Base-by-base conservation (phyloP, 92 coral and sea anemone genomes). In the Epizoanthus illoricatus region DNA sequence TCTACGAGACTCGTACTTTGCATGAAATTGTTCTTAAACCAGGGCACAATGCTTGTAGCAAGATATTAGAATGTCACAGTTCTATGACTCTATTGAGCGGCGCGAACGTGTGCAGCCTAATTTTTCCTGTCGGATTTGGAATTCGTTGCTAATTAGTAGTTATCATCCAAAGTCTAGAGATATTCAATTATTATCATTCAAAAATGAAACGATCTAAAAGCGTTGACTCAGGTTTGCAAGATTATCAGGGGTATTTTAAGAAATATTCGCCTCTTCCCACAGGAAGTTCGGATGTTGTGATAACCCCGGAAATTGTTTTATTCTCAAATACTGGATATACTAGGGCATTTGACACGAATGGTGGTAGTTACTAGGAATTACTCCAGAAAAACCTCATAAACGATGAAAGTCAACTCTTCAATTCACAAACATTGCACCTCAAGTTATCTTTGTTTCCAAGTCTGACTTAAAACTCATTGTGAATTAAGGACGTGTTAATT, bases 401-500 rank as follows among this genome's bases (percentile, higher is more conserved):
- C 15, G 56, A 52, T 52, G 10, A 52, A 52, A 16, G 23, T 5
- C 12, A 0, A 33, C 42, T 17, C 42, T 60, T 18, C 24, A 36
- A 42, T 33, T 20, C 56, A 4, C 7, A 59, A 75, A 52, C 56
- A 52, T 52, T 52, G 13, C 15, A 13, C 56, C 56, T 52, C 19
- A 16, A 12, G 18, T 54, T 33, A 15, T 75, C 72, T 45, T 71
- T 19, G 17, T n/a, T 5, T 36, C 0, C 2, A 19, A 45, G 40
- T 17, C 8, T 17, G 21, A 41, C 24, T 2, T 41, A 62, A 28
- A 21, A 12, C 33, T 23, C 52, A 36, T 75, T 24, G 10, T 59
- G 33, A 33, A 20, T 78, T 49, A 19, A 78, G 24, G 49, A 78
- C 8, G 82, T 78, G 82, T 78, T 78, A 78, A 62, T 78, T 63